Evolutionary conservation across 2,797 vertebrate genomes (phyloP).

Genomic region (Peromyscus eremicus): DNA sequence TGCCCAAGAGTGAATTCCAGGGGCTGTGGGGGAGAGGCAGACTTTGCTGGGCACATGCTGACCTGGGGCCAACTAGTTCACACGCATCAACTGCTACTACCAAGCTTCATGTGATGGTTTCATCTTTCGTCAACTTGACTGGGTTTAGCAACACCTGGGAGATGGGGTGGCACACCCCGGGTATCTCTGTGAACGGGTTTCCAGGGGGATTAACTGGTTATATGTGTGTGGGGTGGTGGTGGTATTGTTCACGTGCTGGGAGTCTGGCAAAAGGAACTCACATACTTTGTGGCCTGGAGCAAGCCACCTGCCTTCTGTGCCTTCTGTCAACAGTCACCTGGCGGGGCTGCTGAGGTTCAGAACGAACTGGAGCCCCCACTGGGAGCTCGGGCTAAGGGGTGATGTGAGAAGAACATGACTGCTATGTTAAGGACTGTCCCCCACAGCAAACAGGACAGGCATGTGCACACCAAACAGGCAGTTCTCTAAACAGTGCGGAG

Average conservation of each 20-base stretch:
- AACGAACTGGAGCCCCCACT: neutral
- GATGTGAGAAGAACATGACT: fast-evolving
- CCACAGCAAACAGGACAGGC: neutral
- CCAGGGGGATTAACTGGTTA: no score
- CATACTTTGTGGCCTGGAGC: neutral
- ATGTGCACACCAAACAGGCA: no score
- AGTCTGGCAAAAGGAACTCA: neutral
- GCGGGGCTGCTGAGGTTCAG: neutral
- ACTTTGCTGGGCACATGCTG: neutral
- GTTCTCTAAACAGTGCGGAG: no score
- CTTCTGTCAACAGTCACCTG: neutral
- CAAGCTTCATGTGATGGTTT: neutral
- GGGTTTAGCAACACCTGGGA: neutral
- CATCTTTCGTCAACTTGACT: neutral
- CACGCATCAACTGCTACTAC: fast-evolving
- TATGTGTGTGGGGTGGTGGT: no score
- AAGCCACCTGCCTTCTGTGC: neutral
- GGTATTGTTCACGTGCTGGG: neutral
- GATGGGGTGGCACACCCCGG: neutral
- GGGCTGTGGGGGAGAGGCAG: neutral
- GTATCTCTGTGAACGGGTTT: neutral
- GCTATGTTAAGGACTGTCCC: neutral
- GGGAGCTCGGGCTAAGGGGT: neutral
- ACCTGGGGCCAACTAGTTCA: neutral
- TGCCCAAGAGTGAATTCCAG: neutral